phyloP scores from a whole-genome alignment of 1,140 invertebrate species.

The Drosophila grimshawi region DNA sequence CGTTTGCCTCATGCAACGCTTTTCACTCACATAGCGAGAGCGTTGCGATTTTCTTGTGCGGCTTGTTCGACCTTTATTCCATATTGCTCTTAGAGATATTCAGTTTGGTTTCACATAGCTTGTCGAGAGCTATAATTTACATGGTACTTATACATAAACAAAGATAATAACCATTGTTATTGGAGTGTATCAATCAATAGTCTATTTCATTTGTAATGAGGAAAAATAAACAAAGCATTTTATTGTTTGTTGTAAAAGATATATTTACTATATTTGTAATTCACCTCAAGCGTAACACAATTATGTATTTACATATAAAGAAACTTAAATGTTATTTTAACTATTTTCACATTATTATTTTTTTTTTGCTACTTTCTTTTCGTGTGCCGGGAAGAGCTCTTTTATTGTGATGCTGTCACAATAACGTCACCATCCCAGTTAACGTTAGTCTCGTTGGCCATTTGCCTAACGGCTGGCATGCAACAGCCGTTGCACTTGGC shows the following conservation, averaged over 20 bases:
- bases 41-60: background rate
- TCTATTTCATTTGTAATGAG: too few relatives aligned
- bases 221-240: too few relatives aligned
- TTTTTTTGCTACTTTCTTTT: background rate
- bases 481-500: constrained; percentile 29
- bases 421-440: background rate
- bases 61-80: background rate
- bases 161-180: too few relatives aligned
- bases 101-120: too few relatives aligned
- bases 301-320: too few relatives aligned
- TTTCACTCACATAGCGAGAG: constrained; percentile 1
- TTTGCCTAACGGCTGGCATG: constrained; percentile 28
- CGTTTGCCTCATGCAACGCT: constrained; percentile 46
- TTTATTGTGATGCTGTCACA: background rate
- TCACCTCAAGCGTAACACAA: too few relatives aligned
- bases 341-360: background rate
- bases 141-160: too few relatives aligned
- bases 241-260: too few relatives aligned
- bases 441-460: background rate
- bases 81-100: background rate
- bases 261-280: too few relatives aligned
- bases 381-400: background rate
- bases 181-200: too few relatives aligned
- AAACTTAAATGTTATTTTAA: background rate
- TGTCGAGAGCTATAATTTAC: too few relatives aligned